phyloP scores from a whole-genome alignment of 2,888 invertebrate genomes.

The Lasioglossum morio region DNA sequence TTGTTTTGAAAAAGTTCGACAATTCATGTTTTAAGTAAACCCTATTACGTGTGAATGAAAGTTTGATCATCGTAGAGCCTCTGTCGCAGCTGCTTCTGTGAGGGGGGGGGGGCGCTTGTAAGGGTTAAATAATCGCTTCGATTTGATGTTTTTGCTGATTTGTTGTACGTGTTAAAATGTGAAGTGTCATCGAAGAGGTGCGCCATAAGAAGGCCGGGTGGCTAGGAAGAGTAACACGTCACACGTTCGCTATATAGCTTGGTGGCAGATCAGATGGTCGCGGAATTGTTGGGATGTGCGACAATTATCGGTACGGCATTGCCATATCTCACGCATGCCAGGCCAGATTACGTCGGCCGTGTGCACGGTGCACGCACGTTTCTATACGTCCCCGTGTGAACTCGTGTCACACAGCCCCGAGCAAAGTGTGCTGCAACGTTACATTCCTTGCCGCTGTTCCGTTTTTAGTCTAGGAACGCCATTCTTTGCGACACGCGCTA shows the following conservation, averaged over 20 bases:
- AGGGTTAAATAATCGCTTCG: background rate
- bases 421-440: slow-evolving; percentile 81
- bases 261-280: slow-evolving; percentile 74
- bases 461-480: slow-evolving; percentile 82
- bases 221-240: slow-evolving; percentile 74
- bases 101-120: background rate
- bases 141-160: background rate
- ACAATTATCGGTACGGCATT: slow-evolving; percentile 80
- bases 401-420: slow-evolving; percentile 61
- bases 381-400: slow-evolving; percentile 47
- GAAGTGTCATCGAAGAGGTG: background rate
- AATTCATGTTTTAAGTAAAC: no score
- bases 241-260: slow-evolving; percentile 64
- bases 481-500: slow-evolving; percentile 82
- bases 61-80: background rate
- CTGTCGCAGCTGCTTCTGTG: background rate
- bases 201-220: slow-evolving; percentile 1
- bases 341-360: slow-evolving; percentile 39
- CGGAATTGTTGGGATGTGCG: slow-evolving; percentile 80
- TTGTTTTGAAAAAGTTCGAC: no score
- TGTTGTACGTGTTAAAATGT: background rate
- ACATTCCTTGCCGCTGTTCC: slow-evolving; percentile 82
- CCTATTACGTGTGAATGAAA: background rate
- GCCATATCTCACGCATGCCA: slow-evolving; percentile 80
- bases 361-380: slow-evolving; percentile 38